Conservation (phyloP, 1,140 invertebrate genomes). For the Penaeus vannamei region DNA sequence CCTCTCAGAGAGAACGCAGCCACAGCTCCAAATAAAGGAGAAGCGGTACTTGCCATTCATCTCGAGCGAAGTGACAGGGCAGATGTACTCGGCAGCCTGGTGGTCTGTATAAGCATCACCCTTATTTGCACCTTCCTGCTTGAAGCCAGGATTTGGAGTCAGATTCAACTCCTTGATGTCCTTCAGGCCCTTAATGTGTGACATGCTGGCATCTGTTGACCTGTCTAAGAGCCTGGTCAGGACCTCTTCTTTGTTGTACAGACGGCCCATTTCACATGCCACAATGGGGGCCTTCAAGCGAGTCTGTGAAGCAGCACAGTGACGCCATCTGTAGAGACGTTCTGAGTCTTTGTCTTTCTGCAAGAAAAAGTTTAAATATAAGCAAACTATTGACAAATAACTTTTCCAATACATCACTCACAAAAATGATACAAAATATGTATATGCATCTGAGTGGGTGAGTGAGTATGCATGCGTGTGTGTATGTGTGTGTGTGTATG, state of each 20-base stretch:
- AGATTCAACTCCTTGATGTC: conserved; percentile 73
- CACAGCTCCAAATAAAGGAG: conserved; percentile 92
- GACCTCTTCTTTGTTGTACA: conserved; percentile 96
- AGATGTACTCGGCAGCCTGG: conserved; percentile 89
- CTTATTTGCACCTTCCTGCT: conserved; percentile 79
- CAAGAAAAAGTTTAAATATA: conserved; percentile 68
- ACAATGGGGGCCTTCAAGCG: conserved; percentile 89
- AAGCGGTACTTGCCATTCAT: conserved; percentile 98
- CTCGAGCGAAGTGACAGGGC: conserved; percentile 94
- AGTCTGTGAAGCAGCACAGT: conserved; percentile 93
- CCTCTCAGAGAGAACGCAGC: conserved; percentile 96
- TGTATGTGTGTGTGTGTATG: too few relatives aligned
- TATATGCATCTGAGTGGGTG: too few relatives aligned
- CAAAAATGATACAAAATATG: too few relatives aligned
- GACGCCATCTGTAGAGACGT: conserved; percentile 91
- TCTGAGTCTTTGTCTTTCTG: conserved; percentile 96
- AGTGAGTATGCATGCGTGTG: too few relatives aligned
- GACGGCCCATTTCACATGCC: conserved; percentile 89
- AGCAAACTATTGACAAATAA: not conserved
- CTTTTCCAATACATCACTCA: too few relatives aligned
- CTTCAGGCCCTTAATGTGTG: conserved; percentile 67
- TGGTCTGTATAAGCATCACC: conserved; percentile 85
- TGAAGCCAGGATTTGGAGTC: conserved; percentile 88
- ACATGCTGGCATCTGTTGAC: conserved; percentile 43
- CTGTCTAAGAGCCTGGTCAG: conserved; percentile 78